A percentile compares a stretch with the other conserved stretches of the same genome.
These are phyloP conservation scores for Chiroxiphia lanceolata DNA, from an alignment of 2,797 vertebrate genomes.

Conservation along the genomic window DNA sequence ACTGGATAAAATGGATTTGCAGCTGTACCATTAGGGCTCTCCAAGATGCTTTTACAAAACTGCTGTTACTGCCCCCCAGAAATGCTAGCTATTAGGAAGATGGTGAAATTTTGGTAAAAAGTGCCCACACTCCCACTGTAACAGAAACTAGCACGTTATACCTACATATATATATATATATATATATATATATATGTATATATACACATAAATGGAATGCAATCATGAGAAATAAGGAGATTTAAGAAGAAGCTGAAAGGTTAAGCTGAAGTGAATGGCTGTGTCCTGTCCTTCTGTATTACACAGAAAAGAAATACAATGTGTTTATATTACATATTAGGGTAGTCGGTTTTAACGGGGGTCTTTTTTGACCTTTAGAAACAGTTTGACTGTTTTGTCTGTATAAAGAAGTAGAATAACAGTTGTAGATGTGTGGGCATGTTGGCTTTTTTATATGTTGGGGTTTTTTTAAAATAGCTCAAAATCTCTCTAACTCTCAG, in stretches of 20 bases:
- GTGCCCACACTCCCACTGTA: background rate
- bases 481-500: background rate
- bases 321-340: background rate
- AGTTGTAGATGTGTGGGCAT: background rate
- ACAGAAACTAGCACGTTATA: background rate
- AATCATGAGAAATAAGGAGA: background rate
- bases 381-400: background rate
- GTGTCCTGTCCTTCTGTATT: background rate
- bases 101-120: background rate
- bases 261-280: background rate
- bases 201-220: background rate
- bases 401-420: background rate
- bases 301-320: background rate
- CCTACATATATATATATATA: background rate
- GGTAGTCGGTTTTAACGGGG: background rate
- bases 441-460: background rate
- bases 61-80: background rate
- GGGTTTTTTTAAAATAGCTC: background rate
- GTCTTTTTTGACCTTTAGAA: background rate
- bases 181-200: background rate
- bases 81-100: background rate
- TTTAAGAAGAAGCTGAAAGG: background rate
- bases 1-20: background rate
- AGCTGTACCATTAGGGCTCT: background rate
- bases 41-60: background rate